Conservation (phyloP, 2,888 invertebrate species). For the Epinotia brunnichana region DNA sequence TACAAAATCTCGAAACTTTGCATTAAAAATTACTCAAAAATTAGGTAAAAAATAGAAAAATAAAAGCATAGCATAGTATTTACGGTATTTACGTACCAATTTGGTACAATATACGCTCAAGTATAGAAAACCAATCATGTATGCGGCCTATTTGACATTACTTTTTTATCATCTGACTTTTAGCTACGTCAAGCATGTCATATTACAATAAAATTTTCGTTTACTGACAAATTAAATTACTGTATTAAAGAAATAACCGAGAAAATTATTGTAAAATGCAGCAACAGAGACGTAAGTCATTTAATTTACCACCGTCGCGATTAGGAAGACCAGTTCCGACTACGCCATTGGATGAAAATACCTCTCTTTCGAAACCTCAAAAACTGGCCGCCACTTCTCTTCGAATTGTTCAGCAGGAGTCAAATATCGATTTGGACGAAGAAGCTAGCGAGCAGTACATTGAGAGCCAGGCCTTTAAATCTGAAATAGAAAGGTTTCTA, state of each 20-base stretch:
- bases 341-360: background rate
- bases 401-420: constrained; percentile 55
- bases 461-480: constrained; percentile 58
- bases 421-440: constrained; percentile 55
- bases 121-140: too few species aligned
- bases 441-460: constrained; percentile 53
- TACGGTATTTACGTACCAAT: too few species aligned
- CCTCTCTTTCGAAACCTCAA: background rate
- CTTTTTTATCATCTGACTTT: background rate
- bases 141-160: background rate
- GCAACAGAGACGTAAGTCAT: constrained; percentile 7
- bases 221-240: constrained; percentile 20
- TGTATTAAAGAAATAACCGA: background rate
- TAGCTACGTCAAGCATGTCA: constrained; percentile 20
- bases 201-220: constrained; percentile 1
- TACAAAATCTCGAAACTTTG: too few species aligned
- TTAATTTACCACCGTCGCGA: background rate
- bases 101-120: too few species aligned
- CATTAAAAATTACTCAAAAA: too few species aligned
- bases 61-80: too few species aligned
- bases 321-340: constrained; percentile 8
- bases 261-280: constrained; percentile 29
- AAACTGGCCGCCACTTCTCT: background rate
- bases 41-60: too few species aligned
- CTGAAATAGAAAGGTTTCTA: constrained; percentile 70